A percentile compares a stretch with the other conserved stretches of the same genome.
Conservation (phyloP, 53 echinoderm and acorn worm species). For the Stichopus horrens region DNA sequence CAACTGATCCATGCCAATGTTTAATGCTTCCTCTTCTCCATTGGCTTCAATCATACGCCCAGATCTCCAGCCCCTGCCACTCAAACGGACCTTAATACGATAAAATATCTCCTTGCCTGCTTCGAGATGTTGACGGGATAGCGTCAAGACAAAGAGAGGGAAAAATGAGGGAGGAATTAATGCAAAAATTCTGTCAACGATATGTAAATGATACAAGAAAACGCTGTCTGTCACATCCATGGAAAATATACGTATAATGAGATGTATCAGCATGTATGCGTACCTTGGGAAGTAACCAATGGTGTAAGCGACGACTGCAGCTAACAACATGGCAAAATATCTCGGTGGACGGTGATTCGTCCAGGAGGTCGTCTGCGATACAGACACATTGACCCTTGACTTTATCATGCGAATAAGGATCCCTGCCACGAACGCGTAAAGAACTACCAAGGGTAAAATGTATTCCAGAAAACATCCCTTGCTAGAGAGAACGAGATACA, state of each 20-base stretch:
- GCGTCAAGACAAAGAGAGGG: constrained; percentile 7
- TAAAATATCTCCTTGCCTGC: constrained; percentile 3
- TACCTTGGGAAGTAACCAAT: constrained; percentile 25
- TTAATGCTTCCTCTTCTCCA: not conserved
- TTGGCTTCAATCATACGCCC: constrained; percentile 1
- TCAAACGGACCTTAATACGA: constrained; percentile 2
- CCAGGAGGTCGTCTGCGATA: not conserved
- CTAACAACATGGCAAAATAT: constrained; percentile 8
- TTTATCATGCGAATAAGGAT: not conserved
- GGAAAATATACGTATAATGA: not conserved
- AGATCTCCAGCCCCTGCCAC: constrained; percentile 26
- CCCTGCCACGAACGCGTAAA: not conserved
- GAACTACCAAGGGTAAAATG: not conserved
- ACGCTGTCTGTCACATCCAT: not conserved
- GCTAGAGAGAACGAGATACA: not conserved
- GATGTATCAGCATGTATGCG: not conserved
- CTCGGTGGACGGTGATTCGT: constrained; percentile 6
- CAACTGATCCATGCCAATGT: constrained; percentile 10
- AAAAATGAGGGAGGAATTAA: constrained; percentile 30
- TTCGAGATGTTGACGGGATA: constrained; percentile 24
- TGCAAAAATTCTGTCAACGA: constrained; percentile 9
- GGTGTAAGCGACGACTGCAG: not conserved
- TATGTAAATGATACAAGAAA: constrained; percentile 6
- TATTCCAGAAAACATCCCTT: constrained; percentile 13
- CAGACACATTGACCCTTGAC: not conserved